These are phyloP conservation scores for Spilarctia lutea DNA, from an alignment of 2,888 invertebrate species.

Conservation along the genomic window DNA sequence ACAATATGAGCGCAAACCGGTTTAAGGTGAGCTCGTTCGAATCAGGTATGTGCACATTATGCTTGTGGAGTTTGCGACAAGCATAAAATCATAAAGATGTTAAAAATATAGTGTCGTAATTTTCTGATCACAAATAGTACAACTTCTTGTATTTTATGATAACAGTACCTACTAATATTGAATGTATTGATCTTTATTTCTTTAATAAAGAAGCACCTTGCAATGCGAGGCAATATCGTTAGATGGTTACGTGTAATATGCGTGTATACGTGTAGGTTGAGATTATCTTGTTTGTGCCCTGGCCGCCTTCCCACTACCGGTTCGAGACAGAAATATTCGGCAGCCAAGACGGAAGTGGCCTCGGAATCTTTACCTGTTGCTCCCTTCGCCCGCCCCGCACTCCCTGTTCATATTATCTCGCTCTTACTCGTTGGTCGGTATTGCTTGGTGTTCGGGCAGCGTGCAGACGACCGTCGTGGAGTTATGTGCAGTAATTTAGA, in stretches of 20 bases:
- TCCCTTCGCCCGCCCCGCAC: conserved; percentile 82
- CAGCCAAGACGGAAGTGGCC: conserved; percentile 87
- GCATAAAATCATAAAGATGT: conserved; percentile 49
- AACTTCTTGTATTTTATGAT: conserved; percentile 23
- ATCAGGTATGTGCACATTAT: conserved; percentile 61
- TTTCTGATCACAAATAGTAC: neutral
- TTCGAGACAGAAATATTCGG: conserved; percentile 87
- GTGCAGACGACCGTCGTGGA: conserved; percentile 71
- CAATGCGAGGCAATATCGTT: conserved; percentile 31
- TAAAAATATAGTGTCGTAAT: conserved; percentile 21
- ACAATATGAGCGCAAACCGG: conserved; percentile 83
- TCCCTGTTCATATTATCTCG: conserved; percentile 71
- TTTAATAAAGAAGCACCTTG: neutral
- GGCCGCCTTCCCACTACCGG: conserved; percentile 86
- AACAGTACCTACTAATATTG: neutral
- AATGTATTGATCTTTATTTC: neutral
- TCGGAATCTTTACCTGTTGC: conserved; percentile 87
- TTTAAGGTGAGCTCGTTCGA: conserved; percentile 78
- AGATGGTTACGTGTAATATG: conserved; percentile 41
- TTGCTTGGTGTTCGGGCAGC: conserved; percentile 63
- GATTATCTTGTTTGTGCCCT: conserved; percentile 75
- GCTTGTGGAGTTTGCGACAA: conserved; percentile 60
- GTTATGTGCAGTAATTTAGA: conserved; percentile 80
- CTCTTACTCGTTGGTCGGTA: conserved; percentile 63
- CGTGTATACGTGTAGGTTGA: conserved; percentile 61